Evolutionary conservation across 2,113 vertebrate species (phyloP), one percentile per base, ranked within the genome.

Genomic region (Esox niger): DNA sequence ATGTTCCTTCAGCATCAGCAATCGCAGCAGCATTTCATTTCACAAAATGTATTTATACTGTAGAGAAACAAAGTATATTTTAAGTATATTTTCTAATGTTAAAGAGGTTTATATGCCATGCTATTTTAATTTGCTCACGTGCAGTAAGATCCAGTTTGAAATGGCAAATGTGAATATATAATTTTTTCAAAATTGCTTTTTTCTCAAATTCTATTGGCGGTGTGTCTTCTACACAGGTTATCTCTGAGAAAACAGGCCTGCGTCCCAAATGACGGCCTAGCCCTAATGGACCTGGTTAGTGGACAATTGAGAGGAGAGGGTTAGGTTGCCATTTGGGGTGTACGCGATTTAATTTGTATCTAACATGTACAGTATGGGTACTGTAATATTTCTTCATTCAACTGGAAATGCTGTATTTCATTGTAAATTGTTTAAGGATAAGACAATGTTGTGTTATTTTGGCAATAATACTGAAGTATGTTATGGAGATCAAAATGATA

Each of bases 211-310:
- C 75, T 67, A 78, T 79, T 57, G n/a, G 69, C 78, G 77, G 84
- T 79, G 81, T 87, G 84, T 81, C 86, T 87, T 83, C 68, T 74
- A 67, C 79, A 74, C 77, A 78, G 81, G 62, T 56, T 84, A 75
- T 69, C 60, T 80, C 71, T 79, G 81, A 78, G 69, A 57, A 75
- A 63, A 43, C 17, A 77, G 75, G 60, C 0, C n/a, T 17, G 13
- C 2, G 38, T 43, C 38, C 38, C 38, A 43, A 43, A 43, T 43
- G 17, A 15, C 38, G 17, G 1, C 38, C 38, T 43, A 43, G 38
- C 38, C 38, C 3, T 43, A 43, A 15, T 17, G 38, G 17, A 10
- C 38, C 38, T 43, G 17, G 38, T 43, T 15, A 17, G 38, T 43
- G 38, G 38, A 43, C 38, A 15, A 43, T 43, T 1, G 3, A 43